Percentiles rank a stretch among this genome's conserved stretches.
phyloP scores from a whole-genome alignment of 2,113 vertebrate genomes.

The Alexandromys fortis region DNA sequence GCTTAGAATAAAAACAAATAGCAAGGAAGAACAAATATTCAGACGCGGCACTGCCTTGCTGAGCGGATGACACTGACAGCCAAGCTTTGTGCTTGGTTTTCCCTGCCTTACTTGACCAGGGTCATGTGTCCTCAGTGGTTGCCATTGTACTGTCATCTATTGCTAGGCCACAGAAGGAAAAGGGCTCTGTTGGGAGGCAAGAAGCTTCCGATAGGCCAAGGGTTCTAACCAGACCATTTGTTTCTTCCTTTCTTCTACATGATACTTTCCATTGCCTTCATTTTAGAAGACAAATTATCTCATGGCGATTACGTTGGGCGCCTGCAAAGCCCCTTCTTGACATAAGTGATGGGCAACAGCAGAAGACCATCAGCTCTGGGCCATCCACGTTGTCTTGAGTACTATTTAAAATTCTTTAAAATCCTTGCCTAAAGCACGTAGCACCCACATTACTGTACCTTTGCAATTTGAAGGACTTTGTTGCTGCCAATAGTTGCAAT shows the following conservation, averaged over 20 bases:
- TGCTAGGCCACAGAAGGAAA: constrained; percentile 10
- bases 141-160: background rate
- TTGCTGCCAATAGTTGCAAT: background rate
- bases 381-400: no score
- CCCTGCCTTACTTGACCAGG: constrained; percentile 12
- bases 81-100: background rate
- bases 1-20: constrained; percentile 81
- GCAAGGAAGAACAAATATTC: constrained; percentile 74
- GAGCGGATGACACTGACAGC: constrained; percentile 49
- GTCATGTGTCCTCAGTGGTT: background rate
- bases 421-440: background rate
- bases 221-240: background rate
- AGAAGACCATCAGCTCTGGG: background rate
- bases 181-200: background rate
- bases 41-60: constrained; percentile 68
- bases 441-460: background rate
- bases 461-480: background rate
- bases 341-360: no score
- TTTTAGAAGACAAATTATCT: background rate
- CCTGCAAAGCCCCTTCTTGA: background rate
- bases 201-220: background rate
- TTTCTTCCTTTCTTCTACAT: background rate
- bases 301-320: background rate
- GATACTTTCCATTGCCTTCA: background rate
- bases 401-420: background rate